Percentiles rank a stretch among this genome's conserved stretches.
phyloP scores from a whole-genome alignment of 64 coral and sea anemone genomes.

The Actinia tenebrosa region DNA sequence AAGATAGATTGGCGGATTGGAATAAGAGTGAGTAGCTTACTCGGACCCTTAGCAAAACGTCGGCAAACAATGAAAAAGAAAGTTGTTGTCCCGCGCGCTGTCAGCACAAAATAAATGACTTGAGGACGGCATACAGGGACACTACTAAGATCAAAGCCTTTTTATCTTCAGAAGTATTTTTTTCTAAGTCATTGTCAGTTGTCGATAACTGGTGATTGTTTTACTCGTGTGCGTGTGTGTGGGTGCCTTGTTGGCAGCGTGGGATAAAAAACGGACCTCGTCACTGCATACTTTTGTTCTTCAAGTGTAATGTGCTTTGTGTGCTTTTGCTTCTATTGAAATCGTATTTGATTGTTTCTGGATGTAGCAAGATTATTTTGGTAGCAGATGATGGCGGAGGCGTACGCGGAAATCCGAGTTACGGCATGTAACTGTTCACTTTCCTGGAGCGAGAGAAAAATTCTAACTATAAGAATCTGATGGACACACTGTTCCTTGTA shows the following conservation, averaged over 20 bases:
- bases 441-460: not conserved
- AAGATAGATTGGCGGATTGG: not conserved
- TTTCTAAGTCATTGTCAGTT: not conserved
- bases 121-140: not conserved
- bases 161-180: not conserved
- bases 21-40: not conserved
- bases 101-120: not conserved
- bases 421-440: not conserved
- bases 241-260: not conserved
- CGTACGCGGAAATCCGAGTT: not conserved
- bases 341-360: not conserved
- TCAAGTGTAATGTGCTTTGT: not conserved
- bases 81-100: not conserved
- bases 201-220: not conserved
- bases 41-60: not conserved
- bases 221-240: not conserved
- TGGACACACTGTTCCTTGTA: not conserved
- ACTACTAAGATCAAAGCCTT: not conserved
- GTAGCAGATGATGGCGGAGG: not conserved
- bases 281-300: not conserved
- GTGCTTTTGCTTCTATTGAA: not conserved
- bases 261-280: slow-evolving; percentile 7
- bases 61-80: not conserved
- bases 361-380: not conserved
- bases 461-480: not conserved